Conservation (phyloP, 2,888 invertebrate species). For the Ennomos fuscantarius region DNA sequence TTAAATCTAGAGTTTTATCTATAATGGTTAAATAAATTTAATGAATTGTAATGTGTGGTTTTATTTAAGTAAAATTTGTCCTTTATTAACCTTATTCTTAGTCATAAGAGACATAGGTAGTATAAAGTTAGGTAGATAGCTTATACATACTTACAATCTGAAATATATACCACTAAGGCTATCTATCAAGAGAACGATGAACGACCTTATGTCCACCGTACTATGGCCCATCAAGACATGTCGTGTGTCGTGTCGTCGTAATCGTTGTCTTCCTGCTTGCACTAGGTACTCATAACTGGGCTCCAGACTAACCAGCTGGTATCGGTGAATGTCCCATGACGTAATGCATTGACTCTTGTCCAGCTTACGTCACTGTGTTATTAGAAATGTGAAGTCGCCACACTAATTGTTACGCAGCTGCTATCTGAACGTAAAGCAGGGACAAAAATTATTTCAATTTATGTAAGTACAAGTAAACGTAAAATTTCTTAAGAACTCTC, state of each 20-base stretch:
- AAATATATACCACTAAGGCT: background rate
- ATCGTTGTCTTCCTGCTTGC: constrained; percentile 59
- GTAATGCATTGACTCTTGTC: constrained; percentile 20
- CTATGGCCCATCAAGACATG: constrained; percentile 32
- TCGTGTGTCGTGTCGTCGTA: constrained; percentile 40
- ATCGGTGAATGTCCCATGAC: constrained; percentile 32
- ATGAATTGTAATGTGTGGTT: background rate
- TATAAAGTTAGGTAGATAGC: too few species aligned
- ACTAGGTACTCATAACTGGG: constrained; percentile 48
- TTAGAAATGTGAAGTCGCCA: background rate
- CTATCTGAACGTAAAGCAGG: too few species aligned
- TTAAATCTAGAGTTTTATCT: background rate
- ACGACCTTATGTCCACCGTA: too few species aligned
- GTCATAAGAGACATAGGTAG: too few species aligned
- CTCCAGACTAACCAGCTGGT: constrained; percentile 50
- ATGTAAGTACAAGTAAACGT: too few species aligned
- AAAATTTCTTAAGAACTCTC: constrained; percentile 4
- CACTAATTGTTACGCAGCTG: too few species aligned
- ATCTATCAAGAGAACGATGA: too few species aligned
- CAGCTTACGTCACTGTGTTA: constrained; percentile 18
- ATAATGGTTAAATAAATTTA: constrained; percentile 1
- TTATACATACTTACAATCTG: background rate
- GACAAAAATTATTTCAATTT: too few species aligned
- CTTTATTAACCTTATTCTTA: too few species aligned
- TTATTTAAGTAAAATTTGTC: background rate